Evolutionary conservation across 2,113 vertebrate genomes (phyloP).

Genomic region (Ictalurus furcatus): DNA sequence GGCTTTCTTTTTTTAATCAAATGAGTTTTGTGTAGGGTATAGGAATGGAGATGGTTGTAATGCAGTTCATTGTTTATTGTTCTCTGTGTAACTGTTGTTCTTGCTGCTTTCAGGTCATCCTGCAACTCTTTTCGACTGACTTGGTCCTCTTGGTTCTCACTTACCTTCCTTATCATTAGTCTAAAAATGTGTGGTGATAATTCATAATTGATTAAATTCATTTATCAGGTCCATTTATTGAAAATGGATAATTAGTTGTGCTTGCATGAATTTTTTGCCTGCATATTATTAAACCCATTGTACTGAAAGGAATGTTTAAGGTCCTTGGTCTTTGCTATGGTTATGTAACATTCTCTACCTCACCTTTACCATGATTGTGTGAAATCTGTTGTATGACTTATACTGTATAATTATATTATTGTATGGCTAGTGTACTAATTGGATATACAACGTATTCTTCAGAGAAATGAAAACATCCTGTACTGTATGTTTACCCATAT

Average conservation of each 20-base stretch:
- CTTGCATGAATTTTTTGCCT: not conserved
- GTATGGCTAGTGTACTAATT: not conserved
- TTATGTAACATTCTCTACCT: not conserved
- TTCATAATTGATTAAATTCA: not conserved
- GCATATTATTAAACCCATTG: not conserved
- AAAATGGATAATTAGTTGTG: not conserved
- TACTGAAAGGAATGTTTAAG: not conserved
- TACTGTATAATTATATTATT: not conserved
- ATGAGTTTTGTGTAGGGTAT: not conserved
- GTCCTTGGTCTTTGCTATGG: not conserved
- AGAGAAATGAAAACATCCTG: not conserved
- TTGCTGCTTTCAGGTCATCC: not conserved
- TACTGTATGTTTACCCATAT: not conserved
- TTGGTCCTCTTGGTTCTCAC: not conserved
- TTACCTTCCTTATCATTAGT: not conserved
- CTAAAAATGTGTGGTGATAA: not conserved
- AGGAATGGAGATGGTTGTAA: not conserved
- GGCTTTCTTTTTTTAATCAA: not conserved
- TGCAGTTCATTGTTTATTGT: not conserved
- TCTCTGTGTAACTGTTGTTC: not conserved
- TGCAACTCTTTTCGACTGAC: not conserved
- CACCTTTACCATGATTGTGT: not conserved
- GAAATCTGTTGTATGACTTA: not conserved
- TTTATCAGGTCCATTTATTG: too few species aligned
- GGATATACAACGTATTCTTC: not conserved